phyloP scores from a whole-genome alignment of 2,113 vertebrate genomes.

The Taxidea taxus region DNA sequence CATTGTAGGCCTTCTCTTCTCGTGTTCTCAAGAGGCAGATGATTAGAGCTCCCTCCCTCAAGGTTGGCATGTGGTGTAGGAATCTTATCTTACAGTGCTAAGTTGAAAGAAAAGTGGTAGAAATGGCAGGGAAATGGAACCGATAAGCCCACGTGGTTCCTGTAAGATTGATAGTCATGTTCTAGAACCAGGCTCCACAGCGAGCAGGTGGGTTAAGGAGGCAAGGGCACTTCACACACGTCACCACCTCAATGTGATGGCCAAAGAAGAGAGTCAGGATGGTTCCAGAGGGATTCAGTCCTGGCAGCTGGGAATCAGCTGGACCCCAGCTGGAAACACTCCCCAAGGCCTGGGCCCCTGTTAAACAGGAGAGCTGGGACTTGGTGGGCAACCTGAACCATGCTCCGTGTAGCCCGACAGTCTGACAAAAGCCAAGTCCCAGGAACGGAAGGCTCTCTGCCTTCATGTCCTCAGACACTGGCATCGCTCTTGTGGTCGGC shows the following conservation, averaged over 20 bases:
- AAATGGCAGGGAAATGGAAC: background rate
- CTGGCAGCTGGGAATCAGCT: no score
- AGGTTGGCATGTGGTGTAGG: background rate
- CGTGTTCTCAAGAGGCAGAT: background rate
- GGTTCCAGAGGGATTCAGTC: background rate
- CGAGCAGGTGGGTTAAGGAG: background rate
- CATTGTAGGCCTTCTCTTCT: background rate
- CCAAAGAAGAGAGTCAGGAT: background rate
- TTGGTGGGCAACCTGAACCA: background rate
- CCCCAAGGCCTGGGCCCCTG: background rate
- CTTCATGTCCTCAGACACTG: background rate
- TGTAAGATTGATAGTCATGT: background rate
- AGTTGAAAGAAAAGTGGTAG: background rate
- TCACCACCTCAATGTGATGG: rapidly evolving
- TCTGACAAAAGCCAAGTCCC: background rate
- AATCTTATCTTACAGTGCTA: background rate
- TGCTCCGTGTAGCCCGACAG: background rate
- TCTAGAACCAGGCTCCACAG: background rate
- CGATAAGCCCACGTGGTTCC: background rate
- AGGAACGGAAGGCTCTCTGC: background rate
- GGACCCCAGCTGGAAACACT: background rate
- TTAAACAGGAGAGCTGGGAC: background rate
- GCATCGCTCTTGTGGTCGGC: background rate
- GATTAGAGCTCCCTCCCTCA: background rate
- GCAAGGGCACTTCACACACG: background rate